These are phyloP conservation scores for Xyrauchen texanus DNA, from an alignment of 2,113 vertebrate genomes.

Conservation along the genomic window DNA sequence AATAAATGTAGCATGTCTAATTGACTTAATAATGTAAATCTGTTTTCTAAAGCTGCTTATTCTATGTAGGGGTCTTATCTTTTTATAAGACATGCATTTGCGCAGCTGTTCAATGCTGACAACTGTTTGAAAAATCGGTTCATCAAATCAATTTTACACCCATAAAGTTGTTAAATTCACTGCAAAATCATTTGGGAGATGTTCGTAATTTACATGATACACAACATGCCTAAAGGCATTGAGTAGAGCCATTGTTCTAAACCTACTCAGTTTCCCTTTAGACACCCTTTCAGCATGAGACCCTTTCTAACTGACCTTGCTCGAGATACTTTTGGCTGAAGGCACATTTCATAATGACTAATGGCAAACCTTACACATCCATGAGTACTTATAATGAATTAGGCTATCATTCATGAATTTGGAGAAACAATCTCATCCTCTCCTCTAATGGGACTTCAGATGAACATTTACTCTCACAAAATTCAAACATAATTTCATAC, in stretches of 20 bases:
- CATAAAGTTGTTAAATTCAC: not conserved
- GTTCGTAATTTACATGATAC: not conserved
- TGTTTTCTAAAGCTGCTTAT: too few relatives aligned
- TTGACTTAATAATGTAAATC: too few relatives aligned
- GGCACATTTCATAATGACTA: conserved; percentile 25
- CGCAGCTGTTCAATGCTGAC: too few relatives aligned
- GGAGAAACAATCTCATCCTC: not conserved
- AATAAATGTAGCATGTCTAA: too few relatives aligned
- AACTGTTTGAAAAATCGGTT: too few relatives aligned
- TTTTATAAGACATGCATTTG: too few relatives aligned
- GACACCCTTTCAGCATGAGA: too few relatives aligned
- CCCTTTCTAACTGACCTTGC: conserved; percentile 4
- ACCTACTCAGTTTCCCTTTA: not conserved
- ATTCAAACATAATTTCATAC: too few relatives aligned
- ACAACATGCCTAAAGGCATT: conserved; percentile 17
- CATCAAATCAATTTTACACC: too few relatives aligned
- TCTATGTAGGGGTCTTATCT: too few relatives aligned
- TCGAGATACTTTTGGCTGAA: not conserved
- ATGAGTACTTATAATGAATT: not conserved
- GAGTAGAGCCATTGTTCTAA: not conserved
- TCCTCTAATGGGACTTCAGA: not conserved
- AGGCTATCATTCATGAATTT: not conserved
- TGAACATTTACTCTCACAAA: too few relatives aligned
- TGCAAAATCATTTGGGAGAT: not conserved
- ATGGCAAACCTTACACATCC: conserved; percentile 3